Evolutionary conservation across 1,140 invertebrate species (phyloP), one percentile per base, ranked within the genome.

Genomic region (Temnothorax curvispinosus): DNA sequence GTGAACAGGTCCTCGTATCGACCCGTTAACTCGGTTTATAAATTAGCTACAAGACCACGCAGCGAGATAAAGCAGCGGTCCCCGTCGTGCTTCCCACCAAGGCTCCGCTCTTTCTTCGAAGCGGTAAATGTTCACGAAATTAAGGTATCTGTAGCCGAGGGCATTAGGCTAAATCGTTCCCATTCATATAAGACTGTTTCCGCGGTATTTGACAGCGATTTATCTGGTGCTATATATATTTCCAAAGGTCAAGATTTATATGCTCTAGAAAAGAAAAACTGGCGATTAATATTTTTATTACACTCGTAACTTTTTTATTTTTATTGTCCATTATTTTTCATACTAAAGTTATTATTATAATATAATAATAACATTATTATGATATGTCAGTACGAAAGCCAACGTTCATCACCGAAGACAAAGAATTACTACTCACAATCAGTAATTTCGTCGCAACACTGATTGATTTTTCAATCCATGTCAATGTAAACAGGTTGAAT

Each of bases 11-110:
- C 88, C 21, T 69, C 67, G 78, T 93, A 94, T 94, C 92, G 87
- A 65, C 35, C 56, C 88, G 89, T 92, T 93, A 94, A 93, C 90
- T 90, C 75, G 56, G 88, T 87, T 92, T 91, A 94, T 94, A 94
- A 94, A 94, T 94, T 93, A 94, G 92, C 88, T 93, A 93, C 93
- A 91, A 94, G 92, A 90, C 82, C 87, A 89, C 81, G 88, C 21
- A 21, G 69, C 84, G 56, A 94, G 93, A 94, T 94, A 94, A 93
- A 89, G 74, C 50, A 62, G 44, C 67, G 9, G 47, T 27, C 27
- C 56, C 72, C 74, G 67, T 44, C 60, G 87, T 74, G 75, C 75
- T 88, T 85, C 74, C 78, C 74, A 64, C 41, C 80, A 52, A 50
- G 75, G 65, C 84, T 82, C n/a, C 62, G 72, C 35, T 87, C 81